These are phyloP conservation scores for Mustelus asterias DNA, from an alignment of 2,113 vertebrate genomes.

Conservation along the genomic window DNA sequence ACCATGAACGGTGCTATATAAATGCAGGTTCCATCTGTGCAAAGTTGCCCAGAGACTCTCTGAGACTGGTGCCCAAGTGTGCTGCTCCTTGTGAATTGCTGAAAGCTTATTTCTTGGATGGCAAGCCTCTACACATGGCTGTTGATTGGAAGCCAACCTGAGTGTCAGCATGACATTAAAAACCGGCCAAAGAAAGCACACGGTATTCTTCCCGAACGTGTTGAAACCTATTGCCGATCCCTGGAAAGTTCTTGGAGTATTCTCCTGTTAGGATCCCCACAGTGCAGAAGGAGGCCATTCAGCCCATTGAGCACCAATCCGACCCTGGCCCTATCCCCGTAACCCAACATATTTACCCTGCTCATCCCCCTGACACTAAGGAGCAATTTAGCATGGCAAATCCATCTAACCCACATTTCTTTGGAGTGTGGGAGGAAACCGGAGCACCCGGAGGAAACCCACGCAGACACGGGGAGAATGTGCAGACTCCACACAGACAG, in stretches of 20 bases:
- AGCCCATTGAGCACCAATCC: too few species aligned
- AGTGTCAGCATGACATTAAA: not conserved
- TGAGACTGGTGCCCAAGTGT: not conserved
- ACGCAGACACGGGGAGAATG: too few species aligned
- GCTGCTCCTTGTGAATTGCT: not conserved
- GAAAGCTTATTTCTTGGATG: not conserved
- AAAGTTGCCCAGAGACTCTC: not conserved
- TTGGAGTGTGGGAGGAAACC: too few species aligned
- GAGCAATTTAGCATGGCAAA: too few species aligned
- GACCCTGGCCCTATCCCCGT: too few species aligned
- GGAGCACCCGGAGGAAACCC: too few species aligned
- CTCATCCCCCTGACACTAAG: too few species aligned
- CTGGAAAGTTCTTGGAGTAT: not conserved
- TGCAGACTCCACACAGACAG: too few species aligned
- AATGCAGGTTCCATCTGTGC: not conserved
- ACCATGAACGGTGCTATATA: not conserved
- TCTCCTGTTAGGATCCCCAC: too few species aligned
- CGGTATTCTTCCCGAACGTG: not conserved
- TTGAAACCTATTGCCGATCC: not conserved
- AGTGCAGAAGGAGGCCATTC: too few species aligned
- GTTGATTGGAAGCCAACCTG: not conserved
- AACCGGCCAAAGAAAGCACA: not conserved
- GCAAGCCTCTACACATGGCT: not conserved
- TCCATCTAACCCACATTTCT: too few species aligned
- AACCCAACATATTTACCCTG: too few species aligned